Conservation (phyloP, 2,113 vertebrate species). For the Catharus bicknelli region DNA sequence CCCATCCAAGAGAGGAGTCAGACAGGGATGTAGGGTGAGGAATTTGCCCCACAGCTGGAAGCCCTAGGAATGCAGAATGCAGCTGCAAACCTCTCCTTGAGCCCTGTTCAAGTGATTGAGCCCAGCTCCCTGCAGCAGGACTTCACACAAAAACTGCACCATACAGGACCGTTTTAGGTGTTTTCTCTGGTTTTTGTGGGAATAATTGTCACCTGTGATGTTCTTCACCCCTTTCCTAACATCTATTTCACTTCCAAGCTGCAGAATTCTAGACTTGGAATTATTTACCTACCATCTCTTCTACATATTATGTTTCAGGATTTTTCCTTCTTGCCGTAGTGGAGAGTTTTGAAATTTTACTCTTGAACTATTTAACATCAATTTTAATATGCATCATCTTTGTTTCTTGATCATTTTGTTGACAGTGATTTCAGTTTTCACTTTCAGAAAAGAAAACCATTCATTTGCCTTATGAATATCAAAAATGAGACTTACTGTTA, state of each 20-base stretch:
- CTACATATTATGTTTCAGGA: neutral
- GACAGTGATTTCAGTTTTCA: neutral
- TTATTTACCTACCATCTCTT: neutral
- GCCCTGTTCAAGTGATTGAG: neutral
- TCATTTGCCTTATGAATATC: neutral
- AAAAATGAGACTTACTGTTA: neutral
- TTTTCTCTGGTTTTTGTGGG: neutral
- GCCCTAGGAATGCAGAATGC: neutral
- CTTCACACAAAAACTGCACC: neutral
- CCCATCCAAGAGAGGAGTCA: neutral
- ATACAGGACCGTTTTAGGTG: neutral
- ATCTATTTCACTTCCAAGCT: neutral
- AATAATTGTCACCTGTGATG: neutral
- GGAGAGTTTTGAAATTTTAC: neutral
- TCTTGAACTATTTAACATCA: neutral
- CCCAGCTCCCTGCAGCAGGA: neutral
- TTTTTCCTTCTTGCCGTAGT: neutral
- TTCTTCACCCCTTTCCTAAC: neutral
- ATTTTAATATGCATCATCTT: neutral
- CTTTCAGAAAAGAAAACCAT: constrained; percentile 4
- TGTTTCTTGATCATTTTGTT: neutral
- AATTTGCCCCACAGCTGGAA: neutral
- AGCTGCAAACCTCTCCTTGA: neutral
- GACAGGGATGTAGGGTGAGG: neutral
- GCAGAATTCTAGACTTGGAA: neutral